Evolutionary conservation across 1,140 invertebrate species (phyloP), one percentile per base, ranked within the genome.

Genomic region (Dinoponera quadriceps): DNA sequence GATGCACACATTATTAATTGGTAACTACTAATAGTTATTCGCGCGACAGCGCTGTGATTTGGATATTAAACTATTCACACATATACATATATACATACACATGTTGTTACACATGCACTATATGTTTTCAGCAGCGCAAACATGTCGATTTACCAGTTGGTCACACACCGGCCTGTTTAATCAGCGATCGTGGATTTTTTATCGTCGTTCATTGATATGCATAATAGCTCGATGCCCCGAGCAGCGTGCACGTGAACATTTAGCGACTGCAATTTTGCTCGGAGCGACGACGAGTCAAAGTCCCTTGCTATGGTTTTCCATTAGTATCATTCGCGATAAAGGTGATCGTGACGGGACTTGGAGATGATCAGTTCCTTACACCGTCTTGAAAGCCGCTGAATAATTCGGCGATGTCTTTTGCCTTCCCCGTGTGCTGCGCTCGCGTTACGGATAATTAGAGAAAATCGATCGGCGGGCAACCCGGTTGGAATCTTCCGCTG

Each of bases 401-500:
- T 87, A 86, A 87, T 87, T 83, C 65, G 49, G 55, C 29, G 71
- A 13, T 38, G 54, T 48, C 13, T 48, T 44, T 83, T 33, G 33
- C 25, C 54, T 59, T 16, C 16, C 69, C 68, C 25, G 44, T 48
- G 29, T 44, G 57, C 55, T 83, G n/a, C n/a, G n/a, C n/a, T n/a
- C n/a, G n/a, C 59, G 22, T 72, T 71, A 29, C 22, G 44, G 73
- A 83, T 78, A 74, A 86, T 87, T 86, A 86, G 83, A 83, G 85
- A 87, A 83, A 62, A 75, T 84, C 81, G 62, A 78, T 83, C 33
- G 48, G 14, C 49, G 55, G 25, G 33, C 18, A 77, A 65, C 82
- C n/a, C 18, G 27, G 16, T 29, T 25, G 27, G n/a, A 78, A 83
- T 72, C 14, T 59, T 72, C 54, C 33, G 49, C 18, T 66, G 78